Evolutionary conservation across 2,888 invertebrate genomes (phyloP).

Genomic region (Phymatocera aterrima): DNA sequence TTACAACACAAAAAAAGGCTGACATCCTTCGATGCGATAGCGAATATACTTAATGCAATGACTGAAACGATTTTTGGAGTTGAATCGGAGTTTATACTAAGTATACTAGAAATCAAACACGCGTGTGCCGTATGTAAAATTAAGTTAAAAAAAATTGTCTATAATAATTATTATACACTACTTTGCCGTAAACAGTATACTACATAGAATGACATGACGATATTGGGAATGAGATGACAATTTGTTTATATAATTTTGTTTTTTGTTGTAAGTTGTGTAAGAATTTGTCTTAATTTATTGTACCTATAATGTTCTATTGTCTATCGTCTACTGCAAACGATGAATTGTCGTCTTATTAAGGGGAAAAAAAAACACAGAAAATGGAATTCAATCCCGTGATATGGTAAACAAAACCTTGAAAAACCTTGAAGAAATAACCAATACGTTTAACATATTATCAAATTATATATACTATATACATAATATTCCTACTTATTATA

Average conservation of each 20-base stretch:
- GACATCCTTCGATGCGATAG: conserved; percentile 38
- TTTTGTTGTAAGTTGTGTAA: conserved; percentile 30
- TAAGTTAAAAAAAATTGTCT: conserved; percentile 16
- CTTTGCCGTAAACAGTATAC: conserved; percentile 30
- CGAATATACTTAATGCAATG: conserved; percentile 34
- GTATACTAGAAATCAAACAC: conserved; percentile 21
- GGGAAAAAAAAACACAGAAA: neutral
- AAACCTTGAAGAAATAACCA: too few relatives aligned
- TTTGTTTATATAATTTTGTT: conserved; percentile 6
- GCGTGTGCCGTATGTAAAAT: conserved; percentile 26
- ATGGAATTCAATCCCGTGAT: conserved; percentile 15
- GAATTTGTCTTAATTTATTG: conserved; percentile 39
- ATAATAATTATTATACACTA: neutral
- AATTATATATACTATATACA: conserved; percentile 17
- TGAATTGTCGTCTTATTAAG: conserved; percentile 1
- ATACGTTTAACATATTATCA: conserved; percentile 2
- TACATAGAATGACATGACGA: too few relatives aligned
- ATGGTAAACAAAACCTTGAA: neutral
- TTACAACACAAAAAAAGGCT: conserved; percentile 28
- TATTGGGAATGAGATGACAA: conserved; percentile 17
- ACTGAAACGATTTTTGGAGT: conserved; percentile 34
- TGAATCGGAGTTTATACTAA: conserved; percentile 1
- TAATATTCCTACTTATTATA: conserved; percentile 35
- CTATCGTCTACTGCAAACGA: neutral
- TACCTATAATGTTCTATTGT: neutral